Percentiles rank a stretch among this genome's conserved stretches.
Evolutionary conservation across 2,113 vertebrate genomes (phyloP).

Genomic region (Caranx ignobilis): DNA sequence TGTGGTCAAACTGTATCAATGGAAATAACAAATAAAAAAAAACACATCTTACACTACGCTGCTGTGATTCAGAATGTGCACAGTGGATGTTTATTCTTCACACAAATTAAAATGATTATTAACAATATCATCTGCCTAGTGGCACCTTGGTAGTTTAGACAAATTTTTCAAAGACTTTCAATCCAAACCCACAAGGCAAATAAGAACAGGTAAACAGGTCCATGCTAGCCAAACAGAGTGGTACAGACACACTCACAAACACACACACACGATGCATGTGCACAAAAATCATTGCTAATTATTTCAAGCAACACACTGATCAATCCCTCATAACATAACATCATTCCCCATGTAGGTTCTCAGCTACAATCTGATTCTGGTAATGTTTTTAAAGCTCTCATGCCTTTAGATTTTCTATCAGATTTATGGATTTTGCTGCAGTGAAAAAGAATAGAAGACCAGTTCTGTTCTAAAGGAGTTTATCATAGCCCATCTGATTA

Average conservation of each 20-base stretch:
- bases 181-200: slow-evolving; percentile 36
- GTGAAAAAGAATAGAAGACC: slow-evolving; percentile 85
- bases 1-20: slow-evolving; percentile 1
- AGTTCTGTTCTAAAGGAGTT: slow-evolving; percentile 80
- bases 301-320: slow-evolving; percentile 94
- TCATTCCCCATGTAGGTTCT: slow-evolving; percentile 89
- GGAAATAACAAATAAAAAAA: not conserved
- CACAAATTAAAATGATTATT: slow-evolving; percentile 12
- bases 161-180: slow-evolving; percentile 22
- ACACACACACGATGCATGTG: slow-evolving; percentile 54
- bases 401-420: slow-evolving; percentile 88
- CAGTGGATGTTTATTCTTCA: not conserved
- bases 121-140: slow-evolving; percentile 1
- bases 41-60: not conserved
- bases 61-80: not conserved
- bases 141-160: not conserved
- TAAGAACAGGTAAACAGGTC: slow-evolving; percentile 54
- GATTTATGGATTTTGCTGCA: slow-evolving; percentile 89
- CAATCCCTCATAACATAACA: slow-evolving; percentile 93
- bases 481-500: slow-evolving; percentile 79
- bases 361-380: slow-evolving; percentile 90
- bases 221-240: slow-evolving; percentile 28
- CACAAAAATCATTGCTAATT: slow-evolving; percentile 94
- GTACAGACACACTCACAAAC: slow-evolving; percentile 38
- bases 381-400: slow-evolving; percentile 91